Base-by-base conservation (phyloP, 2,113 vertebrate genomes). In the Chloropsis hardwickii region DNA sequence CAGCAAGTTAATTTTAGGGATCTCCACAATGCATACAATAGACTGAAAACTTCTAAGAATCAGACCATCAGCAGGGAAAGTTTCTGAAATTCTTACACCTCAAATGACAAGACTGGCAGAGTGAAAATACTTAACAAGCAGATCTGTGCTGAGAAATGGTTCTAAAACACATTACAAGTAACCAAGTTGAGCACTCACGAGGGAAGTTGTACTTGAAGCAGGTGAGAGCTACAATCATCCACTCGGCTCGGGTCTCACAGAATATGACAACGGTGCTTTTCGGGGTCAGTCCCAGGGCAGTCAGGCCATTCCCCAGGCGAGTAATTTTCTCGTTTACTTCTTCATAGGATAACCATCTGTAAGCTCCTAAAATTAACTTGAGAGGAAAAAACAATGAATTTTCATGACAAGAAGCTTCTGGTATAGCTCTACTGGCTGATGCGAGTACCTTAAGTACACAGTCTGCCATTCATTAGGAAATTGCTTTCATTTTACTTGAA, bases 141-240 rank as follows among this genome's bases (percentile, higher is more conserved):
- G 61, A 62, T 16, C 61, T 56, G n/a, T 58, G 35, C 56, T 56
- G 40, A 57, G 37, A 64, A 86, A 58, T n/a, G 10, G 35, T 47
- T 86, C 76, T 64, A 18, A 65, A 74, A 54, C 5, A 25, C 28
- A 33, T 3, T 0, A 28, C 28, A 42, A 72, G 40, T 11, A 39
- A 71, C 20, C 12, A 33, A 28, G 48, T 1, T 45, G 24, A 73
- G 25, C 56, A 98, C 99, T 98, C 97, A 99, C 99, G 97, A 86
- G 99, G 99, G 65, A 99, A 99, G 97, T 99, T 99, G 96, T 94
- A 97, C 95, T 98, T 99, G 96, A 99, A 99, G 98, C 99, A 99
- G 40, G 99, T 94, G 92, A 99, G 99, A 20, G 99, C 99, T 6
- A 98, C 91, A 56, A 99, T 98, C 98, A 99, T 99, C 99, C 99